Base-by-base conservation (phyloP, 2,113 vertebrate genomes). In the Corythaixoides concolor region DNA sequence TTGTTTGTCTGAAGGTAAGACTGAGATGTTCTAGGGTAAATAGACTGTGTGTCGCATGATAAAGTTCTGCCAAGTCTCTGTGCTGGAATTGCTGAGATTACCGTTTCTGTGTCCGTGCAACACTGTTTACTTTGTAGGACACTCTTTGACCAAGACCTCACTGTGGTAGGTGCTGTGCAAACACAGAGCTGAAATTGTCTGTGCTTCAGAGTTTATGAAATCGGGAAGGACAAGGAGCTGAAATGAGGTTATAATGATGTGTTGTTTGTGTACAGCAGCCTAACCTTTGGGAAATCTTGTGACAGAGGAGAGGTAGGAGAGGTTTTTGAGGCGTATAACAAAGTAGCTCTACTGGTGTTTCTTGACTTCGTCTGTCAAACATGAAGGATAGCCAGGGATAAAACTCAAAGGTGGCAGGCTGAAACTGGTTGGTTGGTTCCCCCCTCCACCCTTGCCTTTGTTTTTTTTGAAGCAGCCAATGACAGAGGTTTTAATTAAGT, bases 91-190 rank as follows among this genome's bases (percentile, higher is more conserved):
- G 83, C 84, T 82, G 92, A 91, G 88, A 45, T 95, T 19, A 73
- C 1, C 0, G 1, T 89, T 88, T 88, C 49, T 69, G 69, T 89
- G 67, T 78, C 86, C 9, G 4, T 35, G 76, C 58, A 92, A 28
- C 58, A 76, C 58, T 94, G 49, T 94, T 95, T 78, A 20, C 66
- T 92, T 76, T 95, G 74, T 45, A 58, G 91, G 70, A 76, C 66
- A 72, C 75, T 77, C 62, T 94, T 88, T 95, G 90, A 81, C 64
- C 84, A 85, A 72, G 84, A 66, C 73, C 39, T 87, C 27, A 3
- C 23, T 76, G 53, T 72, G 90, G 73, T 53, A 55, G 80, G 27
- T 79, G 74, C 62, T 93, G 27, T 87, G 66, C 76, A 82, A 89
- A 95, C 8, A 9, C 41, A 50, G 80, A 85, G 47, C 90, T 92